A percentile compares a stretch with the other conserved stretches of the same genome.
These are phyloP conservation scores for Tachypleus tridentatus DNA, from an alignment of 1,140 invertebrate species.

Conservation along the genomic window DNA sequence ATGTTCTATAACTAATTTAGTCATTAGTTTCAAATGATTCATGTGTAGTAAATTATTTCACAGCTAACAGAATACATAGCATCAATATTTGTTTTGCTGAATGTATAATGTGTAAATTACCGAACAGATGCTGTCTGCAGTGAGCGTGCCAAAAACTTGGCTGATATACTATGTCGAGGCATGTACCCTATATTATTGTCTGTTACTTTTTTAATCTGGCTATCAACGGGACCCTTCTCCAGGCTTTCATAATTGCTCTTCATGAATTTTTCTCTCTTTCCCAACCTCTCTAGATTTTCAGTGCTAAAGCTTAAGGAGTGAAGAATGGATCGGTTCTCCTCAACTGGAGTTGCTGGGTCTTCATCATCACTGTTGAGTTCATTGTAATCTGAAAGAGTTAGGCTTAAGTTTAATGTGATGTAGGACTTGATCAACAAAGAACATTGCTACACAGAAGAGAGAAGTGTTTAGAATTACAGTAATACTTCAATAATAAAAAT, in stretches of 20 bases:
- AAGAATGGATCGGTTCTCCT: conserved; percentile 20
- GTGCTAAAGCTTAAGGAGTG: conserved; percentile 41
- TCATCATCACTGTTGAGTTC: conserved; percentile 52
- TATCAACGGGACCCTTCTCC: conserved; percentile 29
- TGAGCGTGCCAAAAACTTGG: conserved; percentile 27
- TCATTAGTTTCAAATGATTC: too few species aligned
- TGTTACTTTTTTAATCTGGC: conserved; percentile 4
- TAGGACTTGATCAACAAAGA: too few species aligned
- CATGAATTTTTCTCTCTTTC: conserved; percentile 55
- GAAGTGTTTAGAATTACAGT: too few species aligned
- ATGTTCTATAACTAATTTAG: too few species aligned
- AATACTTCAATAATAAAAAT: too few species aligned
- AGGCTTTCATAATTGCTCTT: conserved; percentile 65
- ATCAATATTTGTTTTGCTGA: too few species aligned
- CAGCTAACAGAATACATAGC: too few species aligned
- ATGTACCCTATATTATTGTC: conserved; percentile 9
- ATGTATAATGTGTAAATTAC: too few species aligned
- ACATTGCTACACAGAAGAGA: too few species aligned
- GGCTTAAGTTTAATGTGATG: neutral
- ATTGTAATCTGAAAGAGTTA: conserved; percentile 1
- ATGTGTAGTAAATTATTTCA: too few species aligned
- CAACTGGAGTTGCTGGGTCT: conserved; percentile 23
- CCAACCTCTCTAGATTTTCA: conserved; percentile 57
- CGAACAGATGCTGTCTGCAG: conserved; percentile 11
- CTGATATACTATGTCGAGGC: conserved; percentile 25